Base-by-base conservation (phyloP, 2,888 invertebrate genomes). In the Timandra comae region DNA sequence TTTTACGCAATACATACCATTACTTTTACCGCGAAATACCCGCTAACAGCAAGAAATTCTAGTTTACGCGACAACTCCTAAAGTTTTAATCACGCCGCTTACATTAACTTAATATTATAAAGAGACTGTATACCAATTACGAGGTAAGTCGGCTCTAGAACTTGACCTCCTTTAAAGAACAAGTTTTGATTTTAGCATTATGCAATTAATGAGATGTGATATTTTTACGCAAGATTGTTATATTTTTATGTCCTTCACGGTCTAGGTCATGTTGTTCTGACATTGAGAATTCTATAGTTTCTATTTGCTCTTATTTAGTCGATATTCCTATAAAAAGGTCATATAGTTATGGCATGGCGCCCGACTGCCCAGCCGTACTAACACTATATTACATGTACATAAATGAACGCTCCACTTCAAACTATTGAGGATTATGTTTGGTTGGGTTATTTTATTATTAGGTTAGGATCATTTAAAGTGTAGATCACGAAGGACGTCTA, bases 131-230 rank as follows among this genome's bases (percentile, higher is more conserved):
- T 49, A 37, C 59, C 58, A 55, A 56, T 57, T 51, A 54, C 56
- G 54, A 62, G 56, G 63, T 49, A 52, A 64, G 55, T 54, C 48
- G 51, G 58, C 56, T 60, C 60, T 63, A 68, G 74, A 78, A 78
- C 78, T 78, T 79, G 77, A 75, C 78, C 77, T 63, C 72, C 64
- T 77, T 77, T 61, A 43, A 42, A 50, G 57, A 73, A 71, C 66
- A 63, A 59, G 71, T 73, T 72, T 63, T 52, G 48, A 52, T 63
- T 67, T 67, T 61, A 62, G 62, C 59, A 52, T 72, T 66, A 69
- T 67, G 65, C 69, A 71, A 73, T 70, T 59, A 56, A 60, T 54
- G 44, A 48, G 43, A 52, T 53, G 57, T 51, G 53, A 50, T 49
- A 49, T 63, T 63, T 64, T 63, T 56, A 55, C 57, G 58, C 58